These are phyloP conservation scores for Eleutherodactylus coqui DNA, from an alignment of 2,797 vertebrate species.

Conservation along the genomic window DNA sequence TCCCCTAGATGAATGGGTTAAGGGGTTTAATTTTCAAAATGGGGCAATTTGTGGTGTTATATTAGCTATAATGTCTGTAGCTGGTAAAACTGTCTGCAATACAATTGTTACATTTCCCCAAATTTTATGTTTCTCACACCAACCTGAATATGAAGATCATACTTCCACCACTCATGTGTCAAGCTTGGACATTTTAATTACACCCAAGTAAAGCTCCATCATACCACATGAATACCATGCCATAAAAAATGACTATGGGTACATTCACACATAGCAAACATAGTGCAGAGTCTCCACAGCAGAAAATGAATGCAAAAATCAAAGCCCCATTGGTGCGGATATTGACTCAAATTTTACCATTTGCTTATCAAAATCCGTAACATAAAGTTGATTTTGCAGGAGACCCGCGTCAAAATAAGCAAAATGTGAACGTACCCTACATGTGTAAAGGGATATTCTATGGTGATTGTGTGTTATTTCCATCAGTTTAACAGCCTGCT, in stretches of 20 bases:
- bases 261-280: too few relatives aligned
- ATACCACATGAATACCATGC: not conserved
- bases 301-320: too few relatives aligned
- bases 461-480: not conserved
- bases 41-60: too few relatives aligned
- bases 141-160: not conserved
- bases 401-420: too few relatives aligned
- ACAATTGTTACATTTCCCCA: not conserved
- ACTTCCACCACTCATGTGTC: not conserved
- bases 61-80: not conserved
- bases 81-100: not conserved
- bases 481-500: not conserved
- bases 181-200: not conserved
- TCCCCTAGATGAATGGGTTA: too few relatives aligned
- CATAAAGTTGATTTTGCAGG: too few relatives aligned
- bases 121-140: not conserved
- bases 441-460: not conserved
- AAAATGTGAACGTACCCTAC: too few relatives aligned
- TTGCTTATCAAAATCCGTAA: too few relatives aligned
- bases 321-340: too few relatives aligned
- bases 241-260: not conserved
- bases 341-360: too few relatives aligned
- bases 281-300: too few relatives aligned
- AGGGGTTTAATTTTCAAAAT: too few relatives aligned
- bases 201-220: not conserved